Base-by-base conservation (phyloP, 2,797 vertebrate genomes). In the Huso huso region DNA sequence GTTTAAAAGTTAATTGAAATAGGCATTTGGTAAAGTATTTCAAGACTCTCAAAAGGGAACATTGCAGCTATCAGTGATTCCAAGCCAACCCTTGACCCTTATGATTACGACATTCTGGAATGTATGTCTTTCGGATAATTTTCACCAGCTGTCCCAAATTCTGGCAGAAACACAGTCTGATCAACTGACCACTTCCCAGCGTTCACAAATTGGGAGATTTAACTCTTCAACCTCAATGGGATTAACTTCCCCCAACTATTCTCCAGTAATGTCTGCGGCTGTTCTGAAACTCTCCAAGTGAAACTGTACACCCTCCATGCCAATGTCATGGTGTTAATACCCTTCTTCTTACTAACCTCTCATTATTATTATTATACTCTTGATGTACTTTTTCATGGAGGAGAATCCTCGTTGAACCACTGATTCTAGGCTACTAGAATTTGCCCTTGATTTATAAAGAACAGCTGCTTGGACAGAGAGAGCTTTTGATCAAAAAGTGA, bases 131-230 rank as follows among this genome's bases (percentile, higher is more conserved):
- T 81, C 78, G 75, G 75, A 77, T 79, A 78, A 83, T 84, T 82
- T 78, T 85, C 77, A 75, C 79, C 88, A 88, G 87, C 85, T 88
- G 87, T 83, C 75, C 77, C 76, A 74, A 69, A 70, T 62, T 75
- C 73, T 77, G 76, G 74, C 72, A 81, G 71, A 78, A 80, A 82
- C 79, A 77, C 78, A 79, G 76, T 79, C 81, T 80, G 0, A 52
- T 67, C 50, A 76, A 80, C 70, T 80, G 79, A 79, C 82, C 77
- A 81, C 76, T 82, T 84, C 74, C 79, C 53, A 55, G 53, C 10
- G 6, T 10, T 55, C 53, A 55, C 53, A 55, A 55, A 55, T 55
- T 55, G 53, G 7, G n/a, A 55, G 53, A 55, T n/a, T 55, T 55
- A 10, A 55, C n/a, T 55, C 53, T 55, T 37, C 37, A 37, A 63